These are phyloP conservation scores for Sternotherus odoratus DNA, from an alignment of 2,797 vertebrate genomes.

Conservation along the genomic window DNA sequence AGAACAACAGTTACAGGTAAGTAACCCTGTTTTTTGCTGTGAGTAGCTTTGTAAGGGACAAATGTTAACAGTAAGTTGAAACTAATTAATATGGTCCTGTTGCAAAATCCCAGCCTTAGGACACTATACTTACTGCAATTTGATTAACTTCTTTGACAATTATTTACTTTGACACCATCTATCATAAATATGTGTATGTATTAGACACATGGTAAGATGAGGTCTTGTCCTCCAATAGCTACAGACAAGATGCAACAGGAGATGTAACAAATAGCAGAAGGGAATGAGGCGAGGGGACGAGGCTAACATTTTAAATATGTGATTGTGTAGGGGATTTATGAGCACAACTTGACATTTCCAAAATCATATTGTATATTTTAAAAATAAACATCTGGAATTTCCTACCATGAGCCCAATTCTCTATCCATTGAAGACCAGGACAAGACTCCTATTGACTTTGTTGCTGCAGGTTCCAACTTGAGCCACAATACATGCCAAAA, in stretches of 20 bases:
- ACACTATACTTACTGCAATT: background rate
- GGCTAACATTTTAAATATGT: background rate
- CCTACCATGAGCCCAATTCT: background rate
- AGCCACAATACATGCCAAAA: background rate
- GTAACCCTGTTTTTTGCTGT: too few species aligned
- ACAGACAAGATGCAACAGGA: background rate
- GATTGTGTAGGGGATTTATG: background rate
- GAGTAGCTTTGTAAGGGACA: background rate
- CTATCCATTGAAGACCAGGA: background rate
- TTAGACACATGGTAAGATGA: background rate
- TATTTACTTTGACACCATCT: background rate
- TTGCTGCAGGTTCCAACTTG: background rate
- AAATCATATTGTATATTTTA: background rate
- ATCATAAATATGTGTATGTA: background rate
- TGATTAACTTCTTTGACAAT: slow-evolving; percentile 1
- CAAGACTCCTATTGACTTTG: background rate
- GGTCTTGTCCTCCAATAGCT: background rate
- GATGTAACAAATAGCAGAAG: background rate
- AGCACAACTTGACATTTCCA: background rate
- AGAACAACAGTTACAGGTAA: too few species aligned
- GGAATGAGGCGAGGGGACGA: background rate
- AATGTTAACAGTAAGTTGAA: background rate
- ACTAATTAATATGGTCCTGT: background rate
- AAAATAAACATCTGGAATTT: background rate
- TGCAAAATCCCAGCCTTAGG: slow-evolving; percentile 50